Percentiles rank a stretch among this genome's conserved stretches.
Evolutionary conservation across 2,113 vertebrate species (phyloP).

Genomic region (Prochilodus magdalenae): DNA sequence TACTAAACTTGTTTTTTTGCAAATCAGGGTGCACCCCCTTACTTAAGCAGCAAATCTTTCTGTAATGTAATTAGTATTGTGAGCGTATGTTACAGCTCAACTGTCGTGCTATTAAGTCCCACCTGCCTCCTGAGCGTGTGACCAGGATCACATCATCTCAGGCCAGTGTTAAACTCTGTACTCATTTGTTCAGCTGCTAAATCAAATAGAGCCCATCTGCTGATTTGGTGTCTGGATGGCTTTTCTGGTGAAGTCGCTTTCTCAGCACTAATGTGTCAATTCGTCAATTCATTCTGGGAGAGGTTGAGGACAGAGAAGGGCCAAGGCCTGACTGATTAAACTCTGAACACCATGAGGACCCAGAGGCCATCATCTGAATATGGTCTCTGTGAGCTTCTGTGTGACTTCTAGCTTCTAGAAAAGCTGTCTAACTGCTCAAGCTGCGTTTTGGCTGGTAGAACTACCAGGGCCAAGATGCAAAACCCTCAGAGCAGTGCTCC

Average conservation of each 20-base stretch:
- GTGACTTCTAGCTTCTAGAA: neutral
- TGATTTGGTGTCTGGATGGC: neutral
- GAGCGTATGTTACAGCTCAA: neutral
- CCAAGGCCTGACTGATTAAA: neutral
- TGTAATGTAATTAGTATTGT: neutral
- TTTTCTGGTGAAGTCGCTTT: neutral
- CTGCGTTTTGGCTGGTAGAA: neutral
- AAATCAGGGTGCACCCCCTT: no score
- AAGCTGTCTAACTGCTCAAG: neutral
- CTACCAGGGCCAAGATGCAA: neutral
- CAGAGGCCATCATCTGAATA: conserved; percentile 1
- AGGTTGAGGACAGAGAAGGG: neutral
- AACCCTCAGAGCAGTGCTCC: neutral
- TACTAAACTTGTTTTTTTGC: no score
- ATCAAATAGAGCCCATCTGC: neutral
- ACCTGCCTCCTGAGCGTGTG: neutral
- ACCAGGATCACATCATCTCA: neutral
- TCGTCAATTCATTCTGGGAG: neutral
- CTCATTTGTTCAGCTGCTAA: conserved; percentile 3
- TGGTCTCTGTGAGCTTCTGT: conserved; percentile 7
- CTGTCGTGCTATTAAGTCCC: neutral
- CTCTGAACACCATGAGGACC: neutral
- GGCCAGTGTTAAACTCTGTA: neutral
- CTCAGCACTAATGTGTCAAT: neutral
- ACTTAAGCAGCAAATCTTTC: neutral